Evolutionary conservation across 2,113 vertebrate genomes (phyloP).

Genomic region (Dromaius novaehollandiae): DNA sequence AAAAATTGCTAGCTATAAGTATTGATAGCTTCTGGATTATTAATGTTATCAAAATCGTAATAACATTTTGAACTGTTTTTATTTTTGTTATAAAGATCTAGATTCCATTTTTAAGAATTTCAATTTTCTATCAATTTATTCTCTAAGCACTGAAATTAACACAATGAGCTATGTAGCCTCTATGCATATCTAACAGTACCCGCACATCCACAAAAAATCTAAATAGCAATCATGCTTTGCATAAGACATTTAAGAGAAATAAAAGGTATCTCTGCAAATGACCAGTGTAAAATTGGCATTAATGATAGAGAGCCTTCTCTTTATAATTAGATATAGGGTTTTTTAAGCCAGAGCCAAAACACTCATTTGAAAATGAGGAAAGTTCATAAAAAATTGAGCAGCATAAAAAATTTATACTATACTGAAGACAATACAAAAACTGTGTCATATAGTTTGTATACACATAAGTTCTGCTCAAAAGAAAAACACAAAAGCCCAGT

Average conservation of each 20-base stretch:
- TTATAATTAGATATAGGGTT: neutral
- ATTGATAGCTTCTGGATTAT: neutral
- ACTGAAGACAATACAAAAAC: neutral
- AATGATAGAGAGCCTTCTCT: too few relatives aligned
- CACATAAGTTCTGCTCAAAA: too few relatives aligned
- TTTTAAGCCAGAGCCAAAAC: neutral
- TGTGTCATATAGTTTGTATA: too few relatives aligned
- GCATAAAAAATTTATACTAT: neutral
- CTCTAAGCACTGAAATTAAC: neutral
- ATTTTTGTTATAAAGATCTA: neutral
- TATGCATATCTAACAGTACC: neutral
- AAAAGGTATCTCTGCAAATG: neutral
- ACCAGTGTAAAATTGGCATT: neutral
- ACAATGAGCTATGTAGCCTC: neutral
- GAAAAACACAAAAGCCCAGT: neutral
- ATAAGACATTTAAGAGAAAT: neutral
- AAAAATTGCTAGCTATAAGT: neutral
- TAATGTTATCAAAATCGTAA: neutral
- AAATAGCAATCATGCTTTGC: neutral
- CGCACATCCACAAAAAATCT: neutral
- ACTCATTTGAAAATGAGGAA: neutral
- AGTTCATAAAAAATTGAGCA: neutral
- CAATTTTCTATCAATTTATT: neutral
- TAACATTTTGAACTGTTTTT: neutral
- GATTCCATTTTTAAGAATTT: neutral